Conservation (phyloP, 2,113 vertebrate genomes). For the Psilopsiagon aymara region DNA sequence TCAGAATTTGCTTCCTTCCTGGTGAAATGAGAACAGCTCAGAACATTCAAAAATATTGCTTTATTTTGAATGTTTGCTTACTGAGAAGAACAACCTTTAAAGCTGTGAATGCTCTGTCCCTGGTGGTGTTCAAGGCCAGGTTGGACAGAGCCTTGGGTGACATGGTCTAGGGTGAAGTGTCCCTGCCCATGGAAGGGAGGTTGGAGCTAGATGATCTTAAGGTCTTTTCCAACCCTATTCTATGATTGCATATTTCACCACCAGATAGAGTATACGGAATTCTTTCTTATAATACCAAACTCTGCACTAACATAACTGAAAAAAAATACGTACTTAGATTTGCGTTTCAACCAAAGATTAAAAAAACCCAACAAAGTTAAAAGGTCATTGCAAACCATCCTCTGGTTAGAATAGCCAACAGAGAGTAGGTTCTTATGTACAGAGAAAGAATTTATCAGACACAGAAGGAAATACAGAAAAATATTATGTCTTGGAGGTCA, state of each 20-base stretch:
- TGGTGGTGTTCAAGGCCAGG: too few relatives aligned
- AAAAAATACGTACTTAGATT: neutral
- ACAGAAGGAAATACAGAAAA: neutral
- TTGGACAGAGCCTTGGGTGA: too few relatives aligned
- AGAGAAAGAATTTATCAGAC: neutral
- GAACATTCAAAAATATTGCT: neutral
- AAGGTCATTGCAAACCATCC: neutral
- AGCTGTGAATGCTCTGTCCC: neutral
- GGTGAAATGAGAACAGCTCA: neutral
- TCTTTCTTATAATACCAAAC: neutral
- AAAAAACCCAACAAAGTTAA: neutral
- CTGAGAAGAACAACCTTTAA: neutral
- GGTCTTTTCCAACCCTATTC: too few relatives aligned
- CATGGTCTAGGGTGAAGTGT: too few relatives aligned
- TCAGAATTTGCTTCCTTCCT: neutral
- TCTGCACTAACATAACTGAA: neutral
- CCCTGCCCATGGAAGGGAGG: too few relatives aligned
- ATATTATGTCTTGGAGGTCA: neutral
- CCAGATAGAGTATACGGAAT: neutral
- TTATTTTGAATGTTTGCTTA: neutral
- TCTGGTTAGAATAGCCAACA: neutral
- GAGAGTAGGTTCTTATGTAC: neutral
- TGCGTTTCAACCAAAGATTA: neutral
- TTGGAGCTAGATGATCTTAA: too few relatives aligned
- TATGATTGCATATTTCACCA: neutral